These are phyloP conservation scores for Pogonomyrmex californicus DNA, from an alignment of 1,140 invertebrate genomes.

Conservation along the genomic window DNA sequence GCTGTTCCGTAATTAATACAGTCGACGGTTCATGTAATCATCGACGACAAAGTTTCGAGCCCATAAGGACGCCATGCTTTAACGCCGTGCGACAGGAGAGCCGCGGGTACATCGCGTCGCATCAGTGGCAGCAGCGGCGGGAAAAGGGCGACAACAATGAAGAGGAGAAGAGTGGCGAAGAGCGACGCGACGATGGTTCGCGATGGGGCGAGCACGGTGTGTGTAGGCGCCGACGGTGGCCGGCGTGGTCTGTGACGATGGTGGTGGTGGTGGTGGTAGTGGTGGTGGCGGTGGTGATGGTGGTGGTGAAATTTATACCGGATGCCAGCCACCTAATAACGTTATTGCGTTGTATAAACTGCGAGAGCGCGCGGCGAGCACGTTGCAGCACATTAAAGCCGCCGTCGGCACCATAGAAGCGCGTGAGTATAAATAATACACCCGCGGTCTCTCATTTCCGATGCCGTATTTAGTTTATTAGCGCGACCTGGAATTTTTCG, in stretches of 20 bases:
- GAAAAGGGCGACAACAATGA: conserved; percentile 59
- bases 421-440: conserved; percentile 83
- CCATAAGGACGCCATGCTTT: conserved; percentile 64
- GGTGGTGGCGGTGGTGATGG: conserved; percentile 48
- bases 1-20: conserved; percentile 62
- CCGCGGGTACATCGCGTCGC: conserved; percentile 48
- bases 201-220: background rate
- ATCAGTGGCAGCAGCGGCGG: conserved; percentile 34
- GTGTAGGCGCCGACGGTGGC: conserved; percentile 47
- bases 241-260: conserved; percentile 39
- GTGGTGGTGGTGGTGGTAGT: conserved; percentile 8
- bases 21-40: conserved; percentile 62
- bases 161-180: conserved; percentile 60
- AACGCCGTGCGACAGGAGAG: conserved; percentile 52
- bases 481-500: conserved; percentile 80
- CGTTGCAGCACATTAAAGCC: conserved; percentile 80
- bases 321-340: conserved; percentile 85
- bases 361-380: conserved; percentile 68
- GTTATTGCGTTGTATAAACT: conserved; percentile 85
- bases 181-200: conserved; percentile 33
- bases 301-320: conserved; percentile 84
- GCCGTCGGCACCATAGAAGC: conserved; percentile 73
- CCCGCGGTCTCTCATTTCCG: conserved; percentile 82
- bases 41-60: conserved; percentile 61
- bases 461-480: conserved; percentile 86